These are phyloP conservation scores for Gasterosteus nipponicus DNA, from an alignment of 2,113 vertebrate genomes.

Conservation along the genomic window DNA sequence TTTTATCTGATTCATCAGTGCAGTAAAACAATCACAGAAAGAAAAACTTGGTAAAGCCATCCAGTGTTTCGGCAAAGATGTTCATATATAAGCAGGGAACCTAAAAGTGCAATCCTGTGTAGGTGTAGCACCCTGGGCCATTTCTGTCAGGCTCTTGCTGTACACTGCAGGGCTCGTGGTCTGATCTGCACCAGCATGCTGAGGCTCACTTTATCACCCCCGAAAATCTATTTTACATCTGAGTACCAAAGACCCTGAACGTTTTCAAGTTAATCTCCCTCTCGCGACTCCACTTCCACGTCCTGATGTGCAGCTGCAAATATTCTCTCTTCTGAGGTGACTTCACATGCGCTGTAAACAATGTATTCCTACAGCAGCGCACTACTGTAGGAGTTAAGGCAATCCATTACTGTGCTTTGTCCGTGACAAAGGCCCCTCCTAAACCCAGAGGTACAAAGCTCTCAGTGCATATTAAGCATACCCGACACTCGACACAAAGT, in stretches of 20 bases:
- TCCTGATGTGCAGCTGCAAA: slow-evolving; percentile 53
- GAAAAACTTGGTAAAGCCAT: slow-evolving; percentile 45
- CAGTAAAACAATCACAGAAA: slow-evolving; percentile 76
- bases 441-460: slow-evolving; percentile 69
- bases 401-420: slow-evolving; percentile 72
- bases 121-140: slow-evolving; percentile 67
- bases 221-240: slow-evolving; percentile 30
- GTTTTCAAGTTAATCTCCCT: slow-evolving; percentile 61
- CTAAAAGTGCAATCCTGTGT: slow-evolving; percentile 76
- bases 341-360: slow-evolving; percentile 74
- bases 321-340: slow-evolving; percentile 49
- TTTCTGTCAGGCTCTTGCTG: slow-evolving; percentile 64
- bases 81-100: slow-evolving; percentile 77
- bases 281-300: slow-evolving; percentile 19
- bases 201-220: slow-evolving; percentile 68
- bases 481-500: slow-evolving; percentile 59
- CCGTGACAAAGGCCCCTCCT: slow-evolving; percentile 63
- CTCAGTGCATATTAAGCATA: slow-evolving; percentile 72
- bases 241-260: slow-evolving; percentile 51
- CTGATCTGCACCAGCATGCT: slow-evolving; percentile 82
- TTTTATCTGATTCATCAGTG: slow-evolving; percentile 68
- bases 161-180: slow-evolving; percentile 70
- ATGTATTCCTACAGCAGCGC: slow-evolving; percentile 57
- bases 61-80: slow-evolving; percentile 66
- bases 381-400: slow-evolving; percentile 75